Evolutionary conservation across 1,140 invertebrate genomes (phyloP), one percentile per base, ranked within the genome.

Genomic region (Trinorchestia longiramus): DNA sequence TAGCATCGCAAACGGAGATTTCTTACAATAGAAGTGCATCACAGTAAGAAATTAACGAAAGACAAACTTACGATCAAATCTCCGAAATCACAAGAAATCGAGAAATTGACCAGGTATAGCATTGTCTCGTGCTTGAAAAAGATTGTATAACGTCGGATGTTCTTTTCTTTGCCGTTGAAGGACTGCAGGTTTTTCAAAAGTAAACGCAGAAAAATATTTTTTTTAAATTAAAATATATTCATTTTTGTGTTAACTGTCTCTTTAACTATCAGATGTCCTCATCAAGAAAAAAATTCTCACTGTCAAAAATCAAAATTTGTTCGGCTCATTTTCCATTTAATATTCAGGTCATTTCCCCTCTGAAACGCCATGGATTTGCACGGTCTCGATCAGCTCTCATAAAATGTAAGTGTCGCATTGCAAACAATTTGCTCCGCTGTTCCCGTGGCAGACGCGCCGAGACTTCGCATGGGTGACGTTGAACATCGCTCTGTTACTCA

Each of bases 381-480:
- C 41, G 88, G 43, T 90, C 88, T 42, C 88, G n/a, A 90, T 42
- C 42, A 90, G 88, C 43, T 42, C 88, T 47, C 92, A 45, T 94
- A 94, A 94, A 94, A 94, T 45, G 11, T 94, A 94, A 94, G 45
- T 94, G 92, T 44, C 19, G 40, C 40, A 47, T 43, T 45, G 92
- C 44, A 94, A 94, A 94, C 44, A 94, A 47, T 94, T 43, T 44
- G 43, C 44, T 44, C 36, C 1, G 8, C 43, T 19, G 92, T 94
- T 94, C 45, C 41, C 44, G 92, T 44, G 17, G 19, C 43, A 11
- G 40, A n/a, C 44, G 11, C 43, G 11, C 41, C 88, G 88, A 42
- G n/a, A 42, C 88, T 90, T 42, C 8, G 43, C 36, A 41, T 36
- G 88, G 41, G 6, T 42, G 36, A 4, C 88, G 88, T 28, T 43